These are phyloP conservation scores for Lasioglossum leucozonium DNA, from an alignment of 2,888 invertebrate species.

Conservation along the genomic window DNA sequence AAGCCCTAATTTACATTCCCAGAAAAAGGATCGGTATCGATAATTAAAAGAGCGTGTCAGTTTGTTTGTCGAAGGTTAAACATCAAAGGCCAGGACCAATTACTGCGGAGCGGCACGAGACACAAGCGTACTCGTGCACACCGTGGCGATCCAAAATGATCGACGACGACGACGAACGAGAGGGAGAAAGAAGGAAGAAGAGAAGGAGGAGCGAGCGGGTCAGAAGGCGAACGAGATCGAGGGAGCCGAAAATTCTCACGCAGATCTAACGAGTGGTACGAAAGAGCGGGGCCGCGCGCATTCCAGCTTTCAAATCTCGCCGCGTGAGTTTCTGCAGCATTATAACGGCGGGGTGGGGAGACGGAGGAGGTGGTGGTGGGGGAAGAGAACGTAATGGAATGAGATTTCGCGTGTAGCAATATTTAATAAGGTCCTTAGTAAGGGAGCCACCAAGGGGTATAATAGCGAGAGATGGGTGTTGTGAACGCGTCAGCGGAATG, in stretches of 20 bases:
- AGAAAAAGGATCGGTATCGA: not conserved
- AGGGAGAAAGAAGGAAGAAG: not conserved
- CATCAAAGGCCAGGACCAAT: constrained; percentile 14
- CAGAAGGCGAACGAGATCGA: constrained; percentile 19
- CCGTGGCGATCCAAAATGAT: constrained; percentile 38
- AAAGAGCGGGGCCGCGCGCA: constrained; percentile 64
- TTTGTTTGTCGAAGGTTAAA: constrained; percentile 2
- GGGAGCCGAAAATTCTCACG: constrained; percentile 65
- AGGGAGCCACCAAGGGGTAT: constrained; percentile 76
- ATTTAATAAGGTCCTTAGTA: constrained; percentile 82
- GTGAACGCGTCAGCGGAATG: constrained; percentile 83
- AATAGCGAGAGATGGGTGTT: constrained; percentile 81
- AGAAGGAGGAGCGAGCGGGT: not conserved
- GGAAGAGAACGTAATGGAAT: constrained; percentile 67
- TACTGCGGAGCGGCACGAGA: constrained; percentile 7
- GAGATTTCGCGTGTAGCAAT: constrained; percentile 79
- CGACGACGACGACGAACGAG: constrained; percentile 10
- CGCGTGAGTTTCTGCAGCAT: constrained; percentile 26
- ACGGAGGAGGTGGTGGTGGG: not conserved
- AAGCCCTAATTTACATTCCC: not conserved
- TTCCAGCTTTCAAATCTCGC: constrained; percentile 66
- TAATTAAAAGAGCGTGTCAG: constrained; percentile 12
- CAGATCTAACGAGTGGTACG: constrained; percentile 70
- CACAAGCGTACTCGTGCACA: not conserved
- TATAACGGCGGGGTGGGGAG: not conserved